phyloP scores from a whole-genome alignment of 2,113 vertebrate species.

The Grammomys dolichurus region DNA sequence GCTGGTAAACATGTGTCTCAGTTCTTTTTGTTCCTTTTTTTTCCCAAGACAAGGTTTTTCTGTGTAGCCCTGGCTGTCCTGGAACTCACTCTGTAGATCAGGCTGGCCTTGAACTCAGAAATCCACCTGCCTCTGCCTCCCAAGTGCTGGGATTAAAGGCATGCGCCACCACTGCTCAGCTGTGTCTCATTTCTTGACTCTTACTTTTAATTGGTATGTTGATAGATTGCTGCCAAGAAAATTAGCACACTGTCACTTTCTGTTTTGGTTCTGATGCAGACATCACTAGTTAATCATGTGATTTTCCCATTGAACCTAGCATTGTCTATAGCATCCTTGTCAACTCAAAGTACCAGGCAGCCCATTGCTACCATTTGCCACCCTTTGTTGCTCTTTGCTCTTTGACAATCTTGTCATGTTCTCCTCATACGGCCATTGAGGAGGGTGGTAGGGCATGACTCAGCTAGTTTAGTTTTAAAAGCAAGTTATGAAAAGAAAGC shows the following conservation, averaged over 20 bases:
- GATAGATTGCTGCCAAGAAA: background rate
- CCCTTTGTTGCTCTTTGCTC: background rate
- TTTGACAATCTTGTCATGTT: conserved; percentile 34
- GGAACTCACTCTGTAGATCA: too few relatives aligned
- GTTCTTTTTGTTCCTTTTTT: background rate
- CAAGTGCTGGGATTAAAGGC: too few relatives aligned
- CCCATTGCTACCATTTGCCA: background rate
- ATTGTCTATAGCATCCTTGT: conserved; percentile 43
- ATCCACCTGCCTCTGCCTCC: too few relatives aligned
- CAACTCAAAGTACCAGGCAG: background rate
- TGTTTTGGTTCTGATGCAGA: conserved; percentile 23
- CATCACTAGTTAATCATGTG: conserved; percentile 12
- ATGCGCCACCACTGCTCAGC: too few relatives aligned
- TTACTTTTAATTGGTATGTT: background rate
- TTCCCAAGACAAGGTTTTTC: too few relatives aligned
- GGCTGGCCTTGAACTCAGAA: too few relatives aligned
- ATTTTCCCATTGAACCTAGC: background rate
- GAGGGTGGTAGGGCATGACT: background rate
- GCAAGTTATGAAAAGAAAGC: conserved; percentile 58
- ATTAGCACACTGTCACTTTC: background rate
- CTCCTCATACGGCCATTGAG: conserved; percentile 2
- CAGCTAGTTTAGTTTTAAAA: conserved; percentile 59
- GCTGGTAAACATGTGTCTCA: background rate
- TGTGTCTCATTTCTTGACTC: background rate
- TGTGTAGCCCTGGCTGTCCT: too few relatives aligned